A percentile compares a stretch with the other conserved stretches of the same genome.
Evolutionary conservation across 2,797 vertebrate species (phyloP).

Genomic region (Coendou prehensilis): DNA sequence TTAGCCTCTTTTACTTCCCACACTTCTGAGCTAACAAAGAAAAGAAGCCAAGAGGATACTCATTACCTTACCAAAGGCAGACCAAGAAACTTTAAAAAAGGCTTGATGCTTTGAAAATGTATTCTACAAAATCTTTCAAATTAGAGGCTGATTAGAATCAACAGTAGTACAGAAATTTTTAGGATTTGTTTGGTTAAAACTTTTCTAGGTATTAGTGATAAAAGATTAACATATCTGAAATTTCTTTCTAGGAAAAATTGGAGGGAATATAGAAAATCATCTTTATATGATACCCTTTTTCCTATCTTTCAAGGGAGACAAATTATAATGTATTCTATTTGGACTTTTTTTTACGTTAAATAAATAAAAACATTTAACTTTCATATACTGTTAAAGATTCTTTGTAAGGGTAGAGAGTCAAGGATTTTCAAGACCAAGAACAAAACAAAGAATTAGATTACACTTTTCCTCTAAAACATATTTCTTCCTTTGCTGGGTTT

Average conservation of each 20-base stretch:
- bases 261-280: conserved; percentile 28
- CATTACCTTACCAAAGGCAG: conserved; percentile 18
- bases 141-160: conserved; percentile 27
- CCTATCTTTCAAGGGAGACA: conserved; percentile 55
- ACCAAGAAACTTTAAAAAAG: neutral
- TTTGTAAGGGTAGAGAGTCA: conserved; percentile 53
- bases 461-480: conserved; percentile 65
- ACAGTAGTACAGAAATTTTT: neutral
- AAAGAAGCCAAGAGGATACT: conserved; percentile 68
- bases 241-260: conserved; percentile 33
- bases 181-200: conserved; percentile 45
- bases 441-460: conserved; percentile 76
- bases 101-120: conserved; percentile 55
- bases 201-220: conserved; percentile 47
- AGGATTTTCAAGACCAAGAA: conserved; percentile 73
- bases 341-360: conserved; percentile 38
- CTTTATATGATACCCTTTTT: conserved; percentile 40
- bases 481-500: conserved; percentile 71
- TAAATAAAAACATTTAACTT: conserved; percentile 31
- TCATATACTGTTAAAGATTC: conserved; percentile 34
- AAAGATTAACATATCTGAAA: conserved; percentile 59
- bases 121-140: conserved; percentile 67
- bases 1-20: neutral
- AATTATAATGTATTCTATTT: conserved; percentile 31
- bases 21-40: neutral